These are phyloP conservation scores for Cenopis cana DNA, from an alignment of 2,888 invertebrate species.

Conservation along the genomic window DNA sequence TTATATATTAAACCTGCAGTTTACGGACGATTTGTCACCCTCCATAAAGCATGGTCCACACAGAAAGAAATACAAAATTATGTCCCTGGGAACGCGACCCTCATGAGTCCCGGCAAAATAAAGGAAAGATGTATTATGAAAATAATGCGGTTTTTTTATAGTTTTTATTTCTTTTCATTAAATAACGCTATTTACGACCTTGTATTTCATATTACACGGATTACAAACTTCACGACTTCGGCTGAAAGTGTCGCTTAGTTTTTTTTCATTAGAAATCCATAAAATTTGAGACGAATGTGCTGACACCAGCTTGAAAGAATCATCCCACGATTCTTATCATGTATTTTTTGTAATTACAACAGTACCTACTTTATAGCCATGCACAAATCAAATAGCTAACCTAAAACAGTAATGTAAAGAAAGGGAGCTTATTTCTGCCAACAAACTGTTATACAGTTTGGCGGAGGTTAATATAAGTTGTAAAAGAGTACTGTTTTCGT, in stretches of 20 bases:
- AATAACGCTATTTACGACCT: constrained; percentile 37
- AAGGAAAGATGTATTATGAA: constrained; percentile 21
- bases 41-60: constrained; percentile 54
- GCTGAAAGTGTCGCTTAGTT: constrained; percentile 10
- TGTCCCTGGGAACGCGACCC: constrained; percentile 73
- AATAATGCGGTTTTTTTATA: constrained; percentile 40
- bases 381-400: no score
- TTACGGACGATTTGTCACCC: constrained; percentile 64
- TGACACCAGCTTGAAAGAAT: no score
- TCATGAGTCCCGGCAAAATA: constrained; percentile 44
- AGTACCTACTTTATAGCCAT: neutral
- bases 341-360: neutral
- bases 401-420: no score
- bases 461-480: no score
- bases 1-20: constrained; percentile 43
- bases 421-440: no score
- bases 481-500: no score
- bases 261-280: constrained; percentile 10
- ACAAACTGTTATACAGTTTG: no score
- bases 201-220: constrained; percentile 47
- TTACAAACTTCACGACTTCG: constrained; percentile 47
- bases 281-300: constrained; percentile 4
- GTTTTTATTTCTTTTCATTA: constrained; percentile 33
- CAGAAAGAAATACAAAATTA: constrained; percentile 67
- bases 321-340: constrained; percentile 9